Evolutionary conservation across 2,113 vertebrate genomes (phyloP).

Genomic region (Galeopterus variegatus): DNA sequence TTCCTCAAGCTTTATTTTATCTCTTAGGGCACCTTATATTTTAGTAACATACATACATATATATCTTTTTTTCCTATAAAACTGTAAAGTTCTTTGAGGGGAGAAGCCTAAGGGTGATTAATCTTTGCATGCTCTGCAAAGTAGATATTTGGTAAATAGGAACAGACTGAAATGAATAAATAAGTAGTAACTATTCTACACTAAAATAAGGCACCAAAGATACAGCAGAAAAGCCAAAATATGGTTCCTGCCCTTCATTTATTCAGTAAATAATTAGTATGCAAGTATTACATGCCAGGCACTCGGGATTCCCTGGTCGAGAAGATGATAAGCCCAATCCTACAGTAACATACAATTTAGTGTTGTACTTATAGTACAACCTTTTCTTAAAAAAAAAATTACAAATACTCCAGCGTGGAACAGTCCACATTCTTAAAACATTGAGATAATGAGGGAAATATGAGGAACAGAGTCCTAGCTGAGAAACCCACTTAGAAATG

Average conservation of each 20-base stretch:
- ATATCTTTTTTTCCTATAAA: neutral
- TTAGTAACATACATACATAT: neutral
- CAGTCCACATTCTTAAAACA: neutral
- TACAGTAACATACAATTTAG: neutral
- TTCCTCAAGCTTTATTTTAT: neutral
- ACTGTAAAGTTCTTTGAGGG: neutral
- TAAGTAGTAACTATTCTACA: neutral
- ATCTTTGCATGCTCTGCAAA: neutral
- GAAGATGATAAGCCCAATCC: neutral
- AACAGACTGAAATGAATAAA: neutral
- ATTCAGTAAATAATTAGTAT: neutral
- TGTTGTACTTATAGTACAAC: neutral
- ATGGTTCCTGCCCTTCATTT: neutral
- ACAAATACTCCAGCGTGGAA: too few species aligned
- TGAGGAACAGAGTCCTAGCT: neutral
- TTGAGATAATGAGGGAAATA: neutral
- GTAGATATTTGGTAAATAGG: neutral
- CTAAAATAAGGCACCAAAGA: neutral
- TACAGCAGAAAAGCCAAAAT: neutral
- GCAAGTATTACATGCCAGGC: neutral
- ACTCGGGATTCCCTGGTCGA: neutral
- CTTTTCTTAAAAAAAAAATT: neutral
- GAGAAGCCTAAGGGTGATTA: neutral
- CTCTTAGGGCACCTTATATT: neutral
- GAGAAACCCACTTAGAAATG: slow-evolving; percentile 10